Conservation (phyloP, 2,797 vertebrate species). For the Eurystomus glaucurus region DNA sequence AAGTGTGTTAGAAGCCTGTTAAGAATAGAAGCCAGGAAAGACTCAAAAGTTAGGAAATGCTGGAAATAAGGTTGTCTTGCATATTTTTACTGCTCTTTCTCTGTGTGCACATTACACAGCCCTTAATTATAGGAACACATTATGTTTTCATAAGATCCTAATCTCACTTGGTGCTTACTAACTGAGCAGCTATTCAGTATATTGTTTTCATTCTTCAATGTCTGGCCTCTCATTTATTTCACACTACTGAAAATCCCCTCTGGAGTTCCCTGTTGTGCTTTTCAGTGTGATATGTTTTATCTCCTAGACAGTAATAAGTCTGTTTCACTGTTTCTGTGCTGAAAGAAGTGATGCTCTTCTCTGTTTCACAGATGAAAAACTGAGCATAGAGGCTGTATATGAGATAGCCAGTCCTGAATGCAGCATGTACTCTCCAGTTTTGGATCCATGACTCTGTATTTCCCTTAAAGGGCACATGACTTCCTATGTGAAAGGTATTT, state of each 20-base stretch:
- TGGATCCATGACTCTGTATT: background rate
- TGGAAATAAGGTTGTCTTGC: background rate
- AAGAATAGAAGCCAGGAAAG: background rate
- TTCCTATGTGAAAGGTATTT: background rate
- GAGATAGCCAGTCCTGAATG: background rate
- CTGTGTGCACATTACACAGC: background rate
- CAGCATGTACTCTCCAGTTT: background rate
- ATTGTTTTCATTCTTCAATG: background rate
- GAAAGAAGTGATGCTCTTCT: background rate
- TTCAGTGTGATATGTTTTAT: background rate
- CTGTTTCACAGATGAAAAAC: background rate
- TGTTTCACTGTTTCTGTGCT: background rate
- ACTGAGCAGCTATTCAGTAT: background rate
- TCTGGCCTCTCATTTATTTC: constrained; percentile 14
- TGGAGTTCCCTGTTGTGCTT: constrained; percentile 10
- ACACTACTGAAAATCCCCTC: background rate
- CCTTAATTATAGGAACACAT: constrained; percentile 16
- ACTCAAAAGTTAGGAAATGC: background rate
- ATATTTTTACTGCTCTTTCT: constrained; percentile 35
- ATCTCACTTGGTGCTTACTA: background rate
- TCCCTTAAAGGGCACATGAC: background rate
- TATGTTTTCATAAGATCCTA: background rate
- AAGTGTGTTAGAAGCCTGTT: background rate
- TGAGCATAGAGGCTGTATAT: background rate
- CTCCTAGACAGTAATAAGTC: background rate